phyloP scores from a whole-genome alignment of 2,797 vertebrate species.

The Buphagus erythrorhynchus region DNA sequence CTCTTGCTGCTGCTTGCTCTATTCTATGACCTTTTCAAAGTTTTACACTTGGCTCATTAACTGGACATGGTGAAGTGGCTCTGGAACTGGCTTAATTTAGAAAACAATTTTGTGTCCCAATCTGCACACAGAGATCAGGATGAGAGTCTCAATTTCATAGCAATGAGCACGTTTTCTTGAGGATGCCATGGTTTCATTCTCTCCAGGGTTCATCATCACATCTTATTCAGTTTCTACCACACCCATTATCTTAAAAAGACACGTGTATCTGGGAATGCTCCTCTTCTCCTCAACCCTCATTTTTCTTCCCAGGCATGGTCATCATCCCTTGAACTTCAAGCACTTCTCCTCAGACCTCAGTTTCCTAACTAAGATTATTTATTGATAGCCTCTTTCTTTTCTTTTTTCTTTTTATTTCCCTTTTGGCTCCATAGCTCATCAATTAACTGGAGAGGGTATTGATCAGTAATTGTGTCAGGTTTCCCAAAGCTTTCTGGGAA shows the following conservation, averaged over 20 bases:
- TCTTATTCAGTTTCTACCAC: background rate
- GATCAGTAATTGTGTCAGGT: slow-evolving; percentile 69
- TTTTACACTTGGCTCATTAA: background rate
- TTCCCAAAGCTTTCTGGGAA: slow-evolving; percentile 64
- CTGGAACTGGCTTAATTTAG: background rate
- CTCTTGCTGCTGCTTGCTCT: background rate
- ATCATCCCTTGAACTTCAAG: slow-evolving; percentile 24
- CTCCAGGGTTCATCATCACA: background rate
- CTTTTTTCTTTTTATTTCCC: background rate
- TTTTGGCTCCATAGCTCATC: slow-evolving; percentile 55
- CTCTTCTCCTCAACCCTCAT: background rate
- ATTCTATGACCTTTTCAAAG: background rate
- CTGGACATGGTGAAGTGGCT: background rate
- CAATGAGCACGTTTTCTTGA: background rate
- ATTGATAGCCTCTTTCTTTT: slow-evolving; percentile 48
- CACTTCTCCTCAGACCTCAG: slow-evolving; percentile 17
- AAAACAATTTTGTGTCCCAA: background rate
- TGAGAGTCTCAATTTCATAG: background rate
- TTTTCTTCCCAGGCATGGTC: background rate
- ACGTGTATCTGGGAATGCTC: background rate
- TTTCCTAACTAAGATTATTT: slow-evolving; percentile 67
- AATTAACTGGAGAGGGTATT: slow-evolving; percentile 72
- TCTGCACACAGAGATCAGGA: background rate
- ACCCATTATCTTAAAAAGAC: background rate
- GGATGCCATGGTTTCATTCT: background rate